Conservation (phyloP, 2,888 invertebrate genomes). For the Leptinotarsa peninsularis region DNA sequence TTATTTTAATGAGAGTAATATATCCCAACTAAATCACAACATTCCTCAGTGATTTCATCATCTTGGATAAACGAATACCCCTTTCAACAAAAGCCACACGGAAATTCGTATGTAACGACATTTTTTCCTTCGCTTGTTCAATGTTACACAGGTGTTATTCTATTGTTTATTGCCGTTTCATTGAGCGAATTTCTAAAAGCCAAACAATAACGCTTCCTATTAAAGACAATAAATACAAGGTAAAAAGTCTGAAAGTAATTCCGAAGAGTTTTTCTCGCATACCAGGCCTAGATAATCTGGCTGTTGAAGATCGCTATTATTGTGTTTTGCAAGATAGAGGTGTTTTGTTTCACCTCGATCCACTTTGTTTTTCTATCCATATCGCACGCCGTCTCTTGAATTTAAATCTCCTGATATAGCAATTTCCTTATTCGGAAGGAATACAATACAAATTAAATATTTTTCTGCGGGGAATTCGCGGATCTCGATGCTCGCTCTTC, state of each 20-base stretch:
- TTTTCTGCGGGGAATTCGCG: conserved; percentile 44
- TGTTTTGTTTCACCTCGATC: conserved; percentile 57
- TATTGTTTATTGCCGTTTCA: conserved; percentile 60
- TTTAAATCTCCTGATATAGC: conserved; percentile 47
- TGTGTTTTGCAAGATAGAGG: conserved; percentile 53
- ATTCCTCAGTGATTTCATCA: conserved; percentile 6
- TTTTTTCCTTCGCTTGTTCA: conserved; percentile 49
- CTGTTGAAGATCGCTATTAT: conserved; percentile 49
- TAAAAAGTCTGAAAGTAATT: conserved; percentile 55
- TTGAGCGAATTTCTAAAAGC: conserved; percentile 59
- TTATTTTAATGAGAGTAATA: not conserved
- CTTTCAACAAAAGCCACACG: conserved; percentile 46
- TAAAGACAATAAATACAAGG: conserved; percentile 61
- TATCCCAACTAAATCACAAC: not conserved
- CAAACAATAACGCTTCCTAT: conserved; percentile 59
- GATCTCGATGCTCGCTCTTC: conserved; percentile 40
- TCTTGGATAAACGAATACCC: not conserved
- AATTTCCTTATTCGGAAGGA: conserved; percentile 42
- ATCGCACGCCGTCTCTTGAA: conserved; percentile 50
- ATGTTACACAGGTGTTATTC: conserved; percentile 60
- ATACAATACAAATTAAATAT: conserved; percentile 44
- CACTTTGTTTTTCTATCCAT: conserved; percentile 51
- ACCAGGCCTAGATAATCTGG: conserved; percentile 57
- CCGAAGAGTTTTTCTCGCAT: conserved; percentile 57
- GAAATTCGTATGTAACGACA: conserved; percentile 52